Base-by-base conservation (phyloP, 2,797 vertebrate genomes). In the Eptatretus atami region DNA sequence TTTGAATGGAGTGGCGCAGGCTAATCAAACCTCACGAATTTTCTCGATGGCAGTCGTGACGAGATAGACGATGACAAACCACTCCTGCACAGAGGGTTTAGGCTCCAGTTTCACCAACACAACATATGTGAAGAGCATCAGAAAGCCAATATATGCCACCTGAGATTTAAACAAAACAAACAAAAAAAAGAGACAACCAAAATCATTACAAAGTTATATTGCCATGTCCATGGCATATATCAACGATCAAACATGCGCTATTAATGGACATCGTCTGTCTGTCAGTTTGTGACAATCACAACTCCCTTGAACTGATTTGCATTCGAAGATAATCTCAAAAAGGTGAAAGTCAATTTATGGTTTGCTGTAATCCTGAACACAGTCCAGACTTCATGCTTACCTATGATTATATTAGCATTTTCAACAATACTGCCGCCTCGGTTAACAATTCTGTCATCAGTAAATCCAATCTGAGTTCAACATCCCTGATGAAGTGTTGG, bases 91-190 rank as follows among this genome's bases (percentile, higher is more conserved):
- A 53, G 78, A 84, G 25, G 88, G 90, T 52, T 66, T 70, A 12
- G 80, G 73, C 67, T 72, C 78, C 84, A 95, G 86, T 75, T 81
- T 82, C 69, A 96, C 86, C 73, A 98, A 72, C 63, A 94, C 74
- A 0, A 78, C 82, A 65, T 80, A 94, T 66, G 85, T 86, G 70
- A 92, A 96, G 54, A 95, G 73, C 78, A 86, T 80, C 63, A 98
- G 78, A 71, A 96, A 98, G 1, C 67, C 75, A 76, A 98, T 68
- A 69, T 93, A 98, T 0, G 77, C 81, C 75, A 95, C 82, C 92
- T 98, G 67, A 53, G 71, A 67, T 66, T 19, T 19, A 19, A 19
- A 19, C 19, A 19, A 19, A 19, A 19, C 19, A 19, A 68, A 63
- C 11, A 52, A 57, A 10, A 24, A 63, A 54, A 13, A 31, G 11